These are phyloP conservation scores for Eudemis profundana DNA, from an alignment of 2,888 invertebrate species.

Conservation along the genomic window DNA sequence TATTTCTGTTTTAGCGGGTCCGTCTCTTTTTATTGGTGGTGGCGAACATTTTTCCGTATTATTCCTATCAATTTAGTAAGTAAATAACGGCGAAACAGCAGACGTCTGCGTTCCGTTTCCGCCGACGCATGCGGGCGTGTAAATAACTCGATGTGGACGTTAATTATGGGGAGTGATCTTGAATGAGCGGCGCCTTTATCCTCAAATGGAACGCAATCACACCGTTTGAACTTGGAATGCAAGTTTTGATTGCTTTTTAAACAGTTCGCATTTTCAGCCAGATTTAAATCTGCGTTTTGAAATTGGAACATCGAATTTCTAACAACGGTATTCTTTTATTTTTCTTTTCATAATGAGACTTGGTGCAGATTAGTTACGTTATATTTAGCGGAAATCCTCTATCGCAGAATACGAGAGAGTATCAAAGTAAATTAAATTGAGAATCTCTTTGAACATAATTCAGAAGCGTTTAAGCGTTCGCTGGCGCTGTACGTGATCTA, in stretches of 20 bases:
- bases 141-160: conserved; percentile 80
- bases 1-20: not conserved
- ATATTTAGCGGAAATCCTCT: not conserved
- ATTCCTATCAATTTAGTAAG: conserved; percentile 62
- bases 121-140: conserved; percentile 78
- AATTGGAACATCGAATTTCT: conserved; percentile 11
- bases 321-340: not conserved
- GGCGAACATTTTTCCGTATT: conserved; percentile 39
- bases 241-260: conserved; percentile 30
- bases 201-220: conserved; percentile 69
- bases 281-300: conserved; percentile 8
- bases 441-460: conserved; percentile 31
- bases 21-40: not conserved
- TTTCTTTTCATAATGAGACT: not conserved
- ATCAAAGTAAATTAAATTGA: conserved; percentile 14
- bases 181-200: conserved; percentile 61
- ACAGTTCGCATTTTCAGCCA: conserved; percentile 13
- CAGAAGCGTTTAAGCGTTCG: conserved; percentile 18
- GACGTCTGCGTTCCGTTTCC: conserved; percentile 64
- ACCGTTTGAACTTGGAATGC: conserved; percentile 64
- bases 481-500: conserved; percentile 19
- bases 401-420: too few relatives aligned
- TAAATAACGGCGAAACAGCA: conserved; percentile 30
- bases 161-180: conserved; percentile 81
- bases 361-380: not conserved